Percentiles rank a stretch among this genome's conserved stretches.
Conservation (phyloP, 2,113 vertebrate genomes). For the Sardina pilchardus region DNA sequence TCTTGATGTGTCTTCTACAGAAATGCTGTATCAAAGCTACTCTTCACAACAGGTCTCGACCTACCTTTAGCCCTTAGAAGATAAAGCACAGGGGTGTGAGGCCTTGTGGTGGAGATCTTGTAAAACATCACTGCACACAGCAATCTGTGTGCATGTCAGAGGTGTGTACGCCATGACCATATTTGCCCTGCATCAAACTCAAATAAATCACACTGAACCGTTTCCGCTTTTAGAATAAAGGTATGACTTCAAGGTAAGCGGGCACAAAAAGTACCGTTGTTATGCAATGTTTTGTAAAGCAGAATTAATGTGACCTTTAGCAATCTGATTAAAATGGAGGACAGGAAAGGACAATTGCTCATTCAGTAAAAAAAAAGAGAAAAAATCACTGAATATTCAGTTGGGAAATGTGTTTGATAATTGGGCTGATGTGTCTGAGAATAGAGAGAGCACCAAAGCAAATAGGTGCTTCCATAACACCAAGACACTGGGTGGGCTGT, state of each 20-base stretch:
- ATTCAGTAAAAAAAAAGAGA: neutral
- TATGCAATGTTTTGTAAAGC: neutral
- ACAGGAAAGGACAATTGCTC: neutral
- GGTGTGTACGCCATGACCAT: neutral
- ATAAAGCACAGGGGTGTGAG: neutral
- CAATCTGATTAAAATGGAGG: neutral
- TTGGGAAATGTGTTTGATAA: neutral
- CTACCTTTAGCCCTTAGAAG: neutral
- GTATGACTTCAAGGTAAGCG: neutral
- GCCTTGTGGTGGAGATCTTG: neutral
- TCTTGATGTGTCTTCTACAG: conserved; percentile 23
- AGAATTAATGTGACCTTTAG: conserved; percentile 4
- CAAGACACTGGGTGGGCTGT: neutral
- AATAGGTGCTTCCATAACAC: neutral
- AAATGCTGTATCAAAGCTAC: neutral
- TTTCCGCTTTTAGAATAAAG: neutral
- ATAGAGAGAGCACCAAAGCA: neutral
- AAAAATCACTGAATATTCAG: neutral
- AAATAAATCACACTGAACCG: neutral
- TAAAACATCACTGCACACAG: neutral
- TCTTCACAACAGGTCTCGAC: neutral
- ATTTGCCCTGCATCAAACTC: neutral
- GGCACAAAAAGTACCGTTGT: neutral
- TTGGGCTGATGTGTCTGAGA: neutral
- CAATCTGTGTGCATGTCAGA: neutral